Base-by-base conservation (phyloP, 2,888 invertebrate genomes). In the Agelastica alni region DNA sequence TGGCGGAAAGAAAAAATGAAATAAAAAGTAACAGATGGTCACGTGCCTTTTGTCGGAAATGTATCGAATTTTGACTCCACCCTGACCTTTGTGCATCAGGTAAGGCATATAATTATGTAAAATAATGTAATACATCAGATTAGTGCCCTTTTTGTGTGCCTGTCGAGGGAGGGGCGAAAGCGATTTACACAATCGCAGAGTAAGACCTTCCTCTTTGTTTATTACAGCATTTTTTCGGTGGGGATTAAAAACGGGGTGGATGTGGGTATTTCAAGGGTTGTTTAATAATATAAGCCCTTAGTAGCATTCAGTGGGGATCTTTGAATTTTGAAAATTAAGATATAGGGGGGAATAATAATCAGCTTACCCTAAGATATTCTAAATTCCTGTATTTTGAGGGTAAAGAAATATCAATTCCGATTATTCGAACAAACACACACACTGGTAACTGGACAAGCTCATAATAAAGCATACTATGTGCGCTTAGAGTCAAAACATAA, bases 81-180 rank as follows among this genome's bases (percentile, higher is more conserved):
- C 55, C 43, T 32, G 4, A 36, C 45, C 41, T 37, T 46, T 41
- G 13, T 45, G 31, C 17, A 41, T 17, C 51, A 46, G 41, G 46
- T 55, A 45, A 41, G 42, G 46, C 44, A 51, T 51, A 45, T 55
- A 51, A 55, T 55, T 51, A 55, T 46, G 55, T 51, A 55, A 55
- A 53, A 42, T 47, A 53, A 53, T 39, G 34, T 53, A 31, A 47
- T 53, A 47, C 53, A 53, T 47, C 46, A 41, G 53, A 47, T 53
- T 46, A 53, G 42, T 47, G 30, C 12, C 10, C 26, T 26, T 37
- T 34, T 42, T 36, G 36, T 30, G 30, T 30, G 9, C 41, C 13
- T 49, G 41, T 49, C 32, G 9, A 2, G 4, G n/a, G 9, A 41
- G 22, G 22, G 34, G 18, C 22, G 22, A 13, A 2, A 10, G 16